Evolutionary conservation across 2,888 invertebrate species (phyloP), one percentile per base, ranked within the genome.

Genomic region (Dicycla oo): DNA sequence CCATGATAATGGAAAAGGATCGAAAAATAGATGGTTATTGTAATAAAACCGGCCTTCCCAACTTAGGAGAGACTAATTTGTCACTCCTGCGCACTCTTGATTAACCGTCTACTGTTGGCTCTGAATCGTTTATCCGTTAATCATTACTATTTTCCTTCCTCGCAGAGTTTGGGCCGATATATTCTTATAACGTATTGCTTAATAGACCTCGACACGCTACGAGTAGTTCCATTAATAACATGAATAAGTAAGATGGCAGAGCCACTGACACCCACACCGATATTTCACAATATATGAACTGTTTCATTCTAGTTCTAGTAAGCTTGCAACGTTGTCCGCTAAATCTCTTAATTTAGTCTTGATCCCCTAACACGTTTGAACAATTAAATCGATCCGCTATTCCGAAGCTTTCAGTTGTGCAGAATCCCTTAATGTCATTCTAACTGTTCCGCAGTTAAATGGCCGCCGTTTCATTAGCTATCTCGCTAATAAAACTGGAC

Each of bases 41-140:
- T 72, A 76, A 75, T 82, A 79, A 79, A 56, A 23, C 23, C 49
- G 56, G 49, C 61, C 70, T 63, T 54, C 62, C 49, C 61, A 76
- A 86, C 82, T 85, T 81, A 80, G 79, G 69, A 87, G 86, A 85
- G 87, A 85, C 88, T 88, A 90, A 91, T 91, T 90, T 91, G 88
- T 92, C 89, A 92, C 86, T 87, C 84, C 84, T 88, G 87, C 85
- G 80, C 85, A 81, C 83, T 87, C 88, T 89, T 89, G 90, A 92
- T 91, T 88, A 90, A 87, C 87, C 86, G 88, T 88, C 90, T 86
- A 70, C 83, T 86, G 82, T 89, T 89, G 86, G 82, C 80, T 79
- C 78, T 82, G 83, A 83, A 84, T 82, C 78, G 80, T 82, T 86
- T 86, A 82, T 86, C 84, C 81, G 81, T 85, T 78, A 83, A 76